Percentiles rank a stretch among this genome's conserved stretches.
Conservation (phyloP, 2,113 vertebrate genomes). For the Nerophis lumbriciformis region DNA sequence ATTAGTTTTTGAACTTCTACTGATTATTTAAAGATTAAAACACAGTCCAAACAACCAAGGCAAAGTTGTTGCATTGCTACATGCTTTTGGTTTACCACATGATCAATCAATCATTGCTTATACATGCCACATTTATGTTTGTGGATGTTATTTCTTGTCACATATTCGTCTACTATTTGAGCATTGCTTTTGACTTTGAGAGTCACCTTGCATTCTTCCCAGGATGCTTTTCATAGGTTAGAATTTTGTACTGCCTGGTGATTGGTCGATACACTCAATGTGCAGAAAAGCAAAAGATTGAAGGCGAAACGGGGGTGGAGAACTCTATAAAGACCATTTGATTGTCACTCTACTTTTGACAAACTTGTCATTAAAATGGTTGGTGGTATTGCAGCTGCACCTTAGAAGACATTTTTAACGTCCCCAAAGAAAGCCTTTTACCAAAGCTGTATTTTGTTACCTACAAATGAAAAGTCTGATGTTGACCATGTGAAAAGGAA, state of each 20-base stretch:
- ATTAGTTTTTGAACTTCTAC: too few species aligned
- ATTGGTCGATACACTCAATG: constrained; percentile 13
- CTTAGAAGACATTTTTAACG: constrained; percentile 15
- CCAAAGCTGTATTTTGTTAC: constrained; percentile 14
- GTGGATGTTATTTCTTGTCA: too few species aligned
- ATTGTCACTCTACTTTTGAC: constrained; percentile 24
- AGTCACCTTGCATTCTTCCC: constrained; percentile 11
- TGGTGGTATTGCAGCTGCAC: constrained; percentile 10
- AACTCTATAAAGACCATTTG: constrained; percentile 6
- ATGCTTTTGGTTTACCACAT: too few species aligned
- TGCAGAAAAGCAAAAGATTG: constrained; percentile 5
- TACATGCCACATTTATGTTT: too few species aligned
- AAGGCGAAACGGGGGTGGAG: neutral
- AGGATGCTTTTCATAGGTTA: constrained; percentile 3
- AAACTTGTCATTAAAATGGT: constrained; percentile 30
- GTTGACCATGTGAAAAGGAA: constrained; percentile 25
- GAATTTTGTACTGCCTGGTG: constrained; percentile 1
- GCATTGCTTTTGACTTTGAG: neutral
- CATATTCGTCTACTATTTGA: too few species aligned
- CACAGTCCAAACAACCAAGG: too few species aligned
- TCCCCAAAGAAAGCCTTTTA: constrained; percentile 14
- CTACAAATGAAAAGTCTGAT: constrained; percentile 29
- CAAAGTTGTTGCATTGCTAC: too few species aligned
- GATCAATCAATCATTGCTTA: too few species aligned
- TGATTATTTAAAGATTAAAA: too few species aligned